Evolutionary conservation across 2,113 vertebrate species (phyloP), one percentile per base, ranked within the genome.

Genomic region (Nothobranchius kuhntae): DNA sequence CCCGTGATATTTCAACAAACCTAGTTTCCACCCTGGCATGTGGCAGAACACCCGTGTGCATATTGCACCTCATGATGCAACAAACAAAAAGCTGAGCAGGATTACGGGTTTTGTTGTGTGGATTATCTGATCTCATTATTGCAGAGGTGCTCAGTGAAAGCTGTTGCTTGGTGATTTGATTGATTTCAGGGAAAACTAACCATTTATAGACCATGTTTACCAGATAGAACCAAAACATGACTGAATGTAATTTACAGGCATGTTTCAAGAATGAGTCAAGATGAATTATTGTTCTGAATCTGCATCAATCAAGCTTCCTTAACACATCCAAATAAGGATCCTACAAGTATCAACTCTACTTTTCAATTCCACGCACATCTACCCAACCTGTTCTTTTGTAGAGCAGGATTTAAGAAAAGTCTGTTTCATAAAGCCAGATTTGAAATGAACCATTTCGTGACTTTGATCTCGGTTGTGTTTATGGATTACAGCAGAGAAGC

Each of bases 71-170:
- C 21, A 21, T 21, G 21, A 21, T 21, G 21, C 21, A 21, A 21
- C 21, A 21, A 21, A 21, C 78, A 83, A 56, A 77, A 84, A 65
- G 53, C 59, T 75, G 53, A 81, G 66, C 68, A 65, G 81, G 87
- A 21, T 21, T 21, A 21, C 21, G 21, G 21, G 21, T 1, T 21
- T 21, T 21, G 21, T 86, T 83, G 78, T 81, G 75, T 68, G 84
- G 87, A 90, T 89, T 77, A 82, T 89, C 80, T 78, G 68, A 83
- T 79, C 82, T 79, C 81, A 86, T 87, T 72, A 74, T 77, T 68
- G 75, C 74, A 70, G 61, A 80, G 59, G 67, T 79, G 69, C 52
- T 84, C 81, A 77, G 75, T 61, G 21, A 67, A 60, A 65, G 79
- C 53, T 75, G 61, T 35, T 44, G 65, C 51, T 63, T 72, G 53